Percentiles rank a stretch among this genome's conserved stretches.
These are phyloP conservation scores for Glyphotaelius pellucidus DNA, from an alignment of 2,888 invertebrate genomes.

Conservation along the genomic window DNA sequence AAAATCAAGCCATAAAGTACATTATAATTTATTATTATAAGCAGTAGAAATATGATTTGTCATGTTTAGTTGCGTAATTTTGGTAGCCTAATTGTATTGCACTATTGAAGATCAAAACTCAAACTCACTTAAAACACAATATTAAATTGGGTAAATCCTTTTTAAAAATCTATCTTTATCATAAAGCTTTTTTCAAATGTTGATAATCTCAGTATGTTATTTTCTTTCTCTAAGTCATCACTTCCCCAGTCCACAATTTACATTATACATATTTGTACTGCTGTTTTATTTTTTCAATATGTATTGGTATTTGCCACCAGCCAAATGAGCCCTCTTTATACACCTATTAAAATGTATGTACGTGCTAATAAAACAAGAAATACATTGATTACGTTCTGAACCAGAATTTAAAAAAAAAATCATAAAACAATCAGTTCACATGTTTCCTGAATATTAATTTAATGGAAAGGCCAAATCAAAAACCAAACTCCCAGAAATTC, in stretches of 20 bases:
- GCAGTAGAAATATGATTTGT: constrained; percentile 22
- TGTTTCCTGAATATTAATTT: too few relatives aligned
- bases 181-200: not conserved
- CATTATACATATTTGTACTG: not conserved
- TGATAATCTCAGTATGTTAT: not conserved
- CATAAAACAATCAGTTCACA: too few relatives aligned
- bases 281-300: too few relatives aligned
- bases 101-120: not conserved
- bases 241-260: not conserved
- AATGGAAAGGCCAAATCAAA: too few relatives aligned
- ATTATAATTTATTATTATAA: not conserved
- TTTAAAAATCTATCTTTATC: not conserved
- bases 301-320: not conserved
- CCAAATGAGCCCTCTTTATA: not conserved
- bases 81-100: not conserved
- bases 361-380: not conserved
- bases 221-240: not conserved
- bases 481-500: too few relatives aligned
- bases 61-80: constrained; percentile 7
- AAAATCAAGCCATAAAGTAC: not conserved
- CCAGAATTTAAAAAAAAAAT: too few relatives aligned
- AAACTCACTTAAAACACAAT: not conserved
- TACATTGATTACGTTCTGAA: not conserved
- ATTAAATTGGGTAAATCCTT: not conserved
- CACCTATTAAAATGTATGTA: not conserved